A percentile compares a stretch with the other conserved stretches of the same genome.
phyloP scores from a whole-genome alignment of 2,888 invertebrate species.

The Coleophora deauratella region DNA sequence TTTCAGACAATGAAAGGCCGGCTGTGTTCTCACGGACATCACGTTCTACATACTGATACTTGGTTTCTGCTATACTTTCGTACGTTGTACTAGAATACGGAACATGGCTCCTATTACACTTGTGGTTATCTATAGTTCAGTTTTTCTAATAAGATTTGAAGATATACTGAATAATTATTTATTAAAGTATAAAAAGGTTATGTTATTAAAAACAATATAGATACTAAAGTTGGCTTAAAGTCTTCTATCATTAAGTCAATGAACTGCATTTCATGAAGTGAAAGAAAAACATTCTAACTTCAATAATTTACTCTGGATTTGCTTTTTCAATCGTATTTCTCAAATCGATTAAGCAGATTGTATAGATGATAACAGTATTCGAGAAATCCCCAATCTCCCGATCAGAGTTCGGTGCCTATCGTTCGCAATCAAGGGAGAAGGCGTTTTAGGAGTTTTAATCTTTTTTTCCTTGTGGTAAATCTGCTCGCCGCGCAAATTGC shows the following conservation, averaged over 20 bases:
- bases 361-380: slow-evolving; percentile 26
- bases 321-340: slow-evolving; percentile 20
- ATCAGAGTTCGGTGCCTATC: slow-evolving; percentile 44
- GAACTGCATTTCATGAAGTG: too few species aligned
- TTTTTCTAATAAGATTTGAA: too few species aligned
- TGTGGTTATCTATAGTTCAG: too few species aligned
- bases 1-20: slow-evolving; percentile 1
- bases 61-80: neutral
- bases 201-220: too few species aligned
- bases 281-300: too few species aligned
- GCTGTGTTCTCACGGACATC: slow-evolving; percentile 13
- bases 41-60: slow-evolving; percentile 7
- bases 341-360: slow-evolving; percentile 29
- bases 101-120: slow-evolving; percentile 1
- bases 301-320: slow-evolving; percentile 1
- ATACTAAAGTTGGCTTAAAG: too few species aligned
- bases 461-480: slow-evolving; percentile 55
- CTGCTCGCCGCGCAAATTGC: slow-evolving; percentile 62
- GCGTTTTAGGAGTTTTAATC: slow-evolving; percentile 48
- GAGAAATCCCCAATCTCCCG: slow-evolving; percentile 36
- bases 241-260: too few species aligned
- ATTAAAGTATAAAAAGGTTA: too few species aligned
- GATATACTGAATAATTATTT: too few species aligned
- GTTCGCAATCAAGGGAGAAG: slow-evolving; percentile 50
- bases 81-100: slow-evolving; percentile 5